These are phyloP conservation scores for Anadara kagoshimensis DNA, from an alignment of 1,140 invertebrate species.

Conservation along the genomic window DNA sequence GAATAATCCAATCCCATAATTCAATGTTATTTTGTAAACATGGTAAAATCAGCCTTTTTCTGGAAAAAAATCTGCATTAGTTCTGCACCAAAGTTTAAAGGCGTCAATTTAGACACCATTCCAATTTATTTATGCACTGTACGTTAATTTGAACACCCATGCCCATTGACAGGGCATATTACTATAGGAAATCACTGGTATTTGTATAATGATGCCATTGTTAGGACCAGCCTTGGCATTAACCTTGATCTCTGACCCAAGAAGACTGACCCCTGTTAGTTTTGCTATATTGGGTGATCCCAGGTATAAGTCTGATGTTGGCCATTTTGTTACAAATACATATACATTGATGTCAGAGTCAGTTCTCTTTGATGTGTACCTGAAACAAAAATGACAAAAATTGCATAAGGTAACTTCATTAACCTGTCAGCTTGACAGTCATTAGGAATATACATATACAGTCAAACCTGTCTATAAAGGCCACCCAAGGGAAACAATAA, in stretches of 20 bases:
- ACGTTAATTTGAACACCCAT: constrained; percentile 37
- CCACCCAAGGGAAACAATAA: no score
- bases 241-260: constrained; percentile 46
- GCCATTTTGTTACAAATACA: constrained; percentile 37
- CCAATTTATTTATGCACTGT: no score
- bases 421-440: no score
- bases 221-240: constrained; percentile 13
- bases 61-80: no score
- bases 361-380: constrained; percentile 31
- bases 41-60: no score
- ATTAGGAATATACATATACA: no score
- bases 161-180: constrained; percentile 49
- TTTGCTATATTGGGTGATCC: constrained; percentile 13
- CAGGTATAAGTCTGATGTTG: constrained; percentile 21
- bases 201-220: constrained; percentile 34
- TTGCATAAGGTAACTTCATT: no score
- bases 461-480: no score
- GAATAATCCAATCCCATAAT: no score
- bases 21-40: no score
- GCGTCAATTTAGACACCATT: no score
- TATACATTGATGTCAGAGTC: constrained; percentile 18
- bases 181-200: constrained; percentile 43
- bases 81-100: no score
- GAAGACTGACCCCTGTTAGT: constrained; percentile 47
- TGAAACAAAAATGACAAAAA: constrained; percentile 13